Conservation (phyloP, 2,113 vertebrate genomes). For the Spheniscus mendiculus region DNA sequence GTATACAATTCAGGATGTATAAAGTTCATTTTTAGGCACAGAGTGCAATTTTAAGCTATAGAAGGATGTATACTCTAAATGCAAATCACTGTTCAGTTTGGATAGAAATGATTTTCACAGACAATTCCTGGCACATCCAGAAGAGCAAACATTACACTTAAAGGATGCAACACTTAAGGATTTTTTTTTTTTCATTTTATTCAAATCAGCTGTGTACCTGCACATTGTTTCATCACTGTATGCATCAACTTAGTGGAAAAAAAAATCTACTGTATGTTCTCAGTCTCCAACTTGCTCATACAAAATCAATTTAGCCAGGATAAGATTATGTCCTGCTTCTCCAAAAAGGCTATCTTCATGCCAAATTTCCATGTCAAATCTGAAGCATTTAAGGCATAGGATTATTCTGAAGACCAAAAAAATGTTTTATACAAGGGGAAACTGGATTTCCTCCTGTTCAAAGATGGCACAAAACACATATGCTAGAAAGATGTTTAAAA, state of each 20-base stretch:
- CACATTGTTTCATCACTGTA: background rate
- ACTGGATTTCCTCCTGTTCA: background rate
- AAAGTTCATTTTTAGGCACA: background rate
- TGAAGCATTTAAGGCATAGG: background rate
- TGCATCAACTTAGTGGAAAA: background rate
- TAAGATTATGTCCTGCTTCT: background rate
- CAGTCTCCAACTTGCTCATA: background rate
- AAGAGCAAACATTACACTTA: background rate
- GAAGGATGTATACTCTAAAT: background rate
- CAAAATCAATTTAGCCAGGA: conserved; percentile 21
- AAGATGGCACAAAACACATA: background rate
- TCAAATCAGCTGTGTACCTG: background rate
- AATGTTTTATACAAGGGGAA: background rate
- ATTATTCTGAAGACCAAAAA: background rate
- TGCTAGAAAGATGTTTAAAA: background rate
- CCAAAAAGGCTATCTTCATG: conserved; percentile 11
- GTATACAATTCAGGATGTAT: background rate
- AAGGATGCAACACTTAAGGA: background rate
- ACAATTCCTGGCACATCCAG: background rate
- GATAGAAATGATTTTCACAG: background rate
- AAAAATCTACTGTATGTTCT: background rate
- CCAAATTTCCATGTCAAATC: conserved; percentile 8
- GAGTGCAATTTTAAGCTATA: background rate
- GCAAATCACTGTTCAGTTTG: background rate
- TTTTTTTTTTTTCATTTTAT: background rate